A percentile compares a stretch with the other conserved stretches of the same genome.
phyloP scores from a whole-genome alignment of 2,888 invertebrate species.

The Eupeodes latifasciatus region DNA sequence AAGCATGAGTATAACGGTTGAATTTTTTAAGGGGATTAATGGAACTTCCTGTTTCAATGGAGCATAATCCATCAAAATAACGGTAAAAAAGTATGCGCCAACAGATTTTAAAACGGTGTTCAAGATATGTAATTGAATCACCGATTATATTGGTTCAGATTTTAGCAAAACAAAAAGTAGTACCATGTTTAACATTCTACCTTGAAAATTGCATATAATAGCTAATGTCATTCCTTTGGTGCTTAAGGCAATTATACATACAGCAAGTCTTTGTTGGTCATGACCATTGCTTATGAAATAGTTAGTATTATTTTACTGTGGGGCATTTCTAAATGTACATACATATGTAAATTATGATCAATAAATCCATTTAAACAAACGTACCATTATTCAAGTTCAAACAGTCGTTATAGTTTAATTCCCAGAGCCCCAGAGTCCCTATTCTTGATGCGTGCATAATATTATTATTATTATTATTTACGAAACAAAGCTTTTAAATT shows the following conservation, averaged over 20 bases:
- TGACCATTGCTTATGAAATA: conserved; percentile 2
- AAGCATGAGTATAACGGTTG: no score
- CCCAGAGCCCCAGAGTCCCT: conserved; percentile 11
- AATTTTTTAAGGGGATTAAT: no score
- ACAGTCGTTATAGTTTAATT: neutral
- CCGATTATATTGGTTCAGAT: no score
- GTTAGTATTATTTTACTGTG: neutral
- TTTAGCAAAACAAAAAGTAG: neutral
- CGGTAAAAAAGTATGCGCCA: no score
- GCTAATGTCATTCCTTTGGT: neutral
- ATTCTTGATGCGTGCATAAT: conserved; percentile 20
- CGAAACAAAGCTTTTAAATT: conserved; percentile 37
- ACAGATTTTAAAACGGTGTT: no score
- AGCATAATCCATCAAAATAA: no score
- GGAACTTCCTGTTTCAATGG: no score
- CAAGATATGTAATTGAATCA: no score
- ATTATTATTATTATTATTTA: conserved; percentile 2
- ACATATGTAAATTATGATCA: neutral
- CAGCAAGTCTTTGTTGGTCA: neutral
- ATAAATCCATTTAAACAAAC: conserved; percentile 21
- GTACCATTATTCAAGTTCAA: conserved; percentile 4
- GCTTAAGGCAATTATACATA: no score
- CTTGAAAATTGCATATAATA: neutral
- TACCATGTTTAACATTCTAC: neutral
- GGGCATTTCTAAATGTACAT: neutral